Conservation (phyloP, 1,140 invertebrate species). For the Aleiodes sp. region DNA sequence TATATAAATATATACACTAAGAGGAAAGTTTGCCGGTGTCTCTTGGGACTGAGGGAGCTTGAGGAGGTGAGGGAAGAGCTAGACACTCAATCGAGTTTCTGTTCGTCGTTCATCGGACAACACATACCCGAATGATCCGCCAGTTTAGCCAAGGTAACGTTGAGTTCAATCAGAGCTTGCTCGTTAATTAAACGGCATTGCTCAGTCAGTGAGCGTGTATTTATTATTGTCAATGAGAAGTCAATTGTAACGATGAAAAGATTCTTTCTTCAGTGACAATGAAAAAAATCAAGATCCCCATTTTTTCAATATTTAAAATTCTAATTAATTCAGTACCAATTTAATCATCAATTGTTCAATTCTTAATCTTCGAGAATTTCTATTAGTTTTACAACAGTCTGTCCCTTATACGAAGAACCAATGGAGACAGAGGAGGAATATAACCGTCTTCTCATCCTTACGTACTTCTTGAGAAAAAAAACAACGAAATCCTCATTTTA, state of each 20-base stretch:
- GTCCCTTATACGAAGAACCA: too few relatives aligned
- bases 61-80: neutral
- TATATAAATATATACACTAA: slow-evolving; percentile 1
- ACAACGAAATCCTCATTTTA: too few relatives aligned
- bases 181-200: slow-evolving; percentile 24
- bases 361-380: too few relatives aligned
- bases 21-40: neutral
- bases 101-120: neutral
- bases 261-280: too few relatives aligned
- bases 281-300: too few relatives aligned
- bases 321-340: too few relatives aligned
- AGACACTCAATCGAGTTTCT: neutral
- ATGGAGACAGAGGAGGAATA: too few relatives aligned
- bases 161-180: neutral
- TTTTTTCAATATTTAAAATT: too few relatives aligned
- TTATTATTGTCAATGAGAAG: neutral
- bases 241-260: neutral
- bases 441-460: too few relatives aligned
- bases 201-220: slow-evolving; percentile 39
- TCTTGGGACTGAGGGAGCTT: neutral
- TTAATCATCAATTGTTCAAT: too few relatives aligned
- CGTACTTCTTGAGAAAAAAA: too few relatives aligned
- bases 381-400: too few relatives aligned
- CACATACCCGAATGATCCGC: neutral
- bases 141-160: neutral